Conservation (phyloP, 1,140 invertebrate species). For the Diabrotica undecimpunctata region DNA sequence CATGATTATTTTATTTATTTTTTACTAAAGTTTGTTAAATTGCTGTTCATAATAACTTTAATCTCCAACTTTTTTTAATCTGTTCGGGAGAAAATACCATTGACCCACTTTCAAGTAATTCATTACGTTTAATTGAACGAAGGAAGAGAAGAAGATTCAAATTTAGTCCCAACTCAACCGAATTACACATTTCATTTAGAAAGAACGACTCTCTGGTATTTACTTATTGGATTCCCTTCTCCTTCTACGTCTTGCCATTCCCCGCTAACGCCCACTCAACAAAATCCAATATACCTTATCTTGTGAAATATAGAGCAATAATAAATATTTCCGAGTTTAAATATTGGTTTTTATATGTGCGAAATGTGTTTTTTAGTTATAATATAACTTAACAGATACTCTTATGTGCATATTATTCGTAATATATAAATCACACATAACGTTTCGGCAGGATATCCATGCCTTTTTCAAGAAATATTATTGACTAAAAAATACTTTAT, state of each 20-base stretch:
- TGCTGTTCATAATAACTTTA: no score
- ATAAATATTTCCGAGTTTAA: slow-evolving; percentile 31
- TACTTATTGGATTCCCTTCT: slow-evolving; percentile 36
- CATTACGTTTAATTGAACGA: slow-evolving; percentile 12
- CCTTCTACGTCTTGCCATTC: neutral
- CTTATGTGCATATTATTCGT: no score
- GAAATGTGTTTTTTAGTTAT: no score
- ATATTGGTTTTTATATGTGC: slow-evolving; percentile 5
- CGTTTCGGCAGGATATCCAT: no score
- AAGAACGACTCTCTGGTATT: slow-evolving; percentile 37
- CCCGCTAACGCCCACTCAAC: slow-evolving; percentile 10
- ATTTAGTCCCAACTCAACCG: slow-evolving; percentile 29
- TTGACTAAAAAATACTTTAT: no score
- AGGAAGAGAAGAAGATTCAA: slow-evolving; percentile 25
- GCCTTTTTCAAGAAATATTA: no score
- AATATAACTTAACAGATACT: no score
- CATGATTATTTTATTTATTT: neutral
- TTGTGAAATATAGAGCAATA: slow-evolving; percentile 36
- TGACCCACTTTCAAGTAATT: slow-evolving; percentile 16
- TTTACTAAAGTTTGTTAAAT: neutral
- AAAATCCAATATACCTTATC: slow-evolving; percentile 37
- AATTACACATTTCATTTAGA: slow-evolving; percentile 38
- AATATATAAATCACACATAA: no score
- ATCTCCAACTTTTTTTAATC: neutral
- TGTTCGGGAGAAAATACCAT: slow-evolving; percentile 1